Percentiles rank a stretch among this genome's conserved stretches.
Evolutionary conservation across 2,113 vertebrate genomes (phyloP).

Genomic region (Varanus komodoensis): DNA sequence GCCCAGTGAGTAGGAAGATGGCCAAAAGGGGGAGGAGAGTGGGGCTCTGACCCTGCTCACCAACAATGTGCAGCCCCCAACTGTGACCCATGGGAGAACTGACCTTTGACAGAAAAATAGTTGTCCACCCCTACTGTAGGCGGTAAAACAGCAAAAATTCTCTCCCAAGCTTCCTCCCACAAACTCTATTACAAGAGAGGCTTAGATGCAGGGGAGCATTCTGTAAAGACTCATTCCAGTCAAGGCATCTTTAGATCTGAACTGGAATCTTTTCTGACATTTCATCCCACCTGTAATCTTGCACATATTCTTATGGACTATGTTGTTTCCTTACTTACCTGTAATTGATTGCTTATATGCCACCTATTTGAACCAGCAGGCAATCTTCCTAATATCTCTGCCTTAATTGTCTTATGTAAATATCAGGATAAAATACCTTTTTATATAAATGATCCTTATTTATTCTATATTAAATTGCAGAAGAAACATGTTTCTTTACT

Average conservation of each 20-base stretch:
- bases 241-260: not conserved
- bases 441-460: not conserved
- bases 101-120: too few species aligned
- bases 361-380: not conserved
- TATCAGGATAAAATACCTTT: not conserved
- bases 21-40: too few species aligned
- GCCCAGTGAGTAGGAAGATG: too few species aligned
- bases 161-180: not conserved
- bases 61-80: too few species aligned
- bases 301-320: not conserved
- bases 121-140: not conserved
- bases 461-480: not conserved
- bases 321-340: constrained; percentile 17
- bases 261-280: not conserved
- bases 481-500: not conserved
- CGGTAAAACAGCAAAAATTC: not conserved
- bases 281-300: not conserved
- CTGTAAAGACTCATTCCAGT: not conserved
- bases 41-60: too few species aligned
- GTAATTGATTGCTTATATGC: not conserved
- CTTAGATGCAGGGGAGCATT: not conserved
- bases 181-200: too few species aligned
- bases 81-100: too few species aligned
- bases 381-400: not conserved
- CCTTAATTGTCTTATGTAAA: not conserved